Conservation (phyloP, 1,140 invertebrate genomes). For the Leptestheria dahalacensis region DNA sequence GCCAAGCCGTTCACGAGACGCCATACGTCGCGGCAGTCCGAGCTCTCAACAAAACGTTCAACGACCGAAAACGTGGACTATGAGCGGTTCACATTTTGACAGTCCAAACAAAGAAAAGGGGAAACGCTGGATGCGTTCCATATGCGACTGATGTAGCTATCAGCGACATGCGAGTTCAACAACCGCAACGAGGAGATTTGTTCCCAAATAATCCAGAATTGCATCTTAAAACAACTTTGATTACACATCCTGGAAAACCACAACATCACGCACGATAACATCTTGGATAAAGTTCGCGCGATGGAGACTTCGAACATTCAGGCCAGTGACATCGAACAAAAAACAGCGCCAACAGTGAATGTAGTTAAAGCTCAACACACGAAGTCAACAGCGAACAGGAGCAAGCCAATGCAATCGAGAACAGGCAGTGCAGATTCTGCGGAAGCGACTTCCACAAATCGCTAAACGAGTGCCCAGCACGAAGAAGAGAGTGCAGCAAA, state of each 20-base stretch:
- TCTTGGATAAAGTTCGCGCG: slow-evolving; percentile 1
- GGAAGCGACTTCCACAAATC: not conserved
- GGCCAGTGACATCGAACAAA: not conserved
- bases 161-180: not conserved
- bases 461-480: not conserved
- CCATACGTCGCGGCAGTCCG: not conserved
- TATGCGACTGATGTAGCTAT: not conserved
- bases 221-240: not conserved
- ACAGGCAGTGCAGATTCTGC: not conserved
- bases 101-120: not conserved
- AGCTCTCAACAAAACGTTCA: not conserved
- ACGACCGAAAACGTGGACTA: not conserved
- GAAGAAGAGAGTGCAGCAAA: too few relatives aligned
- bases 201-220: not conserved
- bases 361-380: not conserved
- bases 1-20: not conserved
- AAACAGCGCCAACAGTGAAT: not conserved
- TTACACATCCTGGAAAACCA: slow-evolving; percentile 4
- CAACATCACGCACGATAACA: not conserved
- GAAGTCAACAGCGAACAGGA: not conserved
- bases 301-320: not conserved
- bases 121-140: slow-evolving; percentile 5
- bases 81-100: slow-evolving; percentile 3
- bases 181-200: not conserved
- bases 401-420: not conserved